Evolutionary conservation across 2,113 vertebrate genomes (phyloP), one percentile per base, ranked within the genome.

Genomic region (Oryzias celebensis): DNA sequence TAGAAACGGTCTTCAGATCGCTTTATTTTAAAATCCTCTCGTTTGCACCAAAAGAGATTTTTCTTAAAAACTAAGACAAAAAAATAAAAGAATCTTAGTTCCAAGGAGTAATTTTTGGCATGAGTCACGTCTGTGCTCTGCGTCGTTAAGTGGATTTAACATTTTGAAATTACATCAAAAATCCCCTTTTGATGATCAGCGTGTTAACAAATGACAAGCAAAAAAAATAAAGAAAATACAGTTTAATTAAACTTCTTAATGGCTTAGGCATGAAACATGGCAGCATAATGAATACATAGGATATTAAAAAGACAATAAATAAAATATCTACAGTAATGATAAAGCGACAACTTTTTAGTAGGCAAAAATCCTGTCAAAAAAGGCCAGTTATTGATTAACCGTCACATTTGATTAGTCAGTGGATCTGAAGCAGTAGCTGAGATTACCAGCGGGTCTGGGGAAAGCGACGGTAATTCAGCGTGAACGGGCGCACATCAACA

Each of bases 211-310:
- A 84, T 10, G 24, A 85, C 68, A 44, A 58, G 52, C 68, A 75
- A 83, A 44, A 62, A 6, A 65, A 83, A 16, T 89, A 90, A 84
- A 86, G 86, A 89, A 90, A 90, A 90, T 90, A 90, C 83, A 80
- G 89, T 90, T 90, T 90, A 90, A 89, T 90, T 86, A 83, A 86
- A 90, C 88, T 88, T 90, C 85, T 90, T 90, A 89, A 90, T 90
- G 87, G 89, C 89, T 90, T 87, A 85, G 86, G 85, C 85, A 85
- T 88, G 80, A 85, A 83, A 85, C 85, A 87, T 88, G 76, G 85
- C 83, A 83, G 88, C 83, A 87, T 76, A 88, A 89, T 70, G 46
- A 87, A 87, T 78, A 73, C 76, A 67, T 71, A 84, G 79, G 81
- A 85, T 85, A 87, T 89, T 90, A 87, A 89, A 87, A 84, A 88